Percentiles rank a stretch among this genome's conserved stretches.
Conservation (phyloP, 2,113 vertebrate genomes). For the Eurypyga helias region DNA sequence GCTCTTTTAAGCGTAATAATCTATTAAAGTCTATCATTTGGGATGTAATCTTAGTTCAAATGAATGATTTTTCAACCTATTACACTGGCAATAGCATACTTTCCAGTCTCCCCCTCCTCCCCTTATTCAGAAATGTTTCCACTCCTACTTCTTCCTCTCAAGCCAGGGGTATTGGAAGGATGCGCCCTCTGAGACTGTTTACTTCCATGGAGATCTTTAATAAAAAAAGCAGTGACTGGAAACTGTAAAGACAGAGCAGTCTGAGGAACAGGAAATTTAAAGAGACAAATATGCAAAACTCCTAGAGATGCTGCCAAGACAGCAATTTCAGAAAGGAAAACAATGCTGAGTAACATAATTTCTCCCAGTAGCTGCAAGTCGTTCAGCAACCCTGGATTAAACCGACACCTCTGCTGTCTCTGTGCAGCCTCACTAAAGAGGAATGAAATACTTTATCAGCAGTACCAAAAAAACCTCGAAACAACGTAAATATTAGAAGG, state of each 20-base stretch:
- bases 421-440: background rate
- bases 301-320: background rate
- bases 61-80: background rate
- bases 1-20: background rate
- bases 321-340: slow-evolving; percentile 24
- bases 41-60: background rate
- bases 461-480: background rate
- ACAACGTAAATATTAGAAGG: background rate
- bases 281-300: background rate
- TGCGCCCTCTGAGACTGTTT: slow-evolving; percentile 23
- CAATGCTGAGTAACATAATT: slow-evolving; percentile 25
- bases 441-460: slow-evolving; percentile 8
- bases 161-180: slow-evolving; percentile 21
- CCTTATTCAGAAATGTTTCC: slow-evolving; percentile 10
- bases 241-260: background rate
- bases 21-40: background rate
- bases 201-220: slow-evolving; percentile 42
- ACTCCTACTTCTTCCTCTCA: background rate
- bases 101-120: background rate
- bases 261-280: slow-evolving; percentile 16
- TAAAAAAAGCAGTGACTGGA: background rate
- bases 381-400: slow-evolving; percentile 30
- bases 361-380: slow-evolving; percentile 13
- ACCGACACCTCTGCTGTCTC: background rate
- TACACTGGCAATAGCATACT: background rate